Evolutionary conservation across 1,140 invertebrate species (phyloP).

Genomic region (Pararge aegeria): DNA sequence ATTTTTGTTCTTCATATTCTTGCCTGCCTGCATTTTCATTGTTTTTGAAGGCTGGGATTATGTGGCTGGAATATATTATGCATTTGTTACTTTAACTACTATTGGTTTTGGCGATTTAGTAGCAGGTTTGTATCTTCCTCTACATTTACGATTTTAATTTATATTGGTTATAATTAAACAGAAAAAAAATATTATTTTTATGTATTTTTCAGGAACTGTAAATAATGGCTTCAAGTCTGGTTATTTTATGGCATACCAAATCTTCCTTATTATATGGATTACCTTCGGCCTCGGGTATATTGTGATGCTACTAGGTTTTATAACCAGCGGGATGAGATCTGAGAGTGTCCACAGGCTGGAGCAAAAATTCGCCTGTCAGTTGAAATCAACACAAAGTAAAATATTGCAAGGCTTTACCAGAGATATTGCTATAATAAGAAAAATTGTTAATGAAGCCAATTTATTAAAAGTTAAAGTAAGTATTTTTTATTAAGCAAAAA

Average conservation of each 20-base stretch:
- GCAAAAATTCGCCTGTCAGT: slow-evolving; percentile 86
- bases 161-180: too few species aligned
- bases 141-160: not conserved
- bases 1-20: slow-evolving; percentile 93
- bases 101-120: slow-evolving; percentile 97
- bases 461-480: slow-evolving; percentile 88
- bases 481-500: not conserved
- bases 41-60: slow-evolving; percentile 94
- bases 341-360: slow-evolving; percentile 88
- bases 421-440: slow-evolving; percentile 86
- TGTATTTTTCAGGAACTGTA: slow-evolving; percentile 68
- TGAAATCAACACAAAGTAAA: slow-evolving; percentile 88
- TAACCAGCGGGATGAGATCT: slow-evolving; percentile 84
- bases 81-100: slow-evolving; percentile 95
- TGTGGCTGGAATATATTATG: slow-evolving; percentile 94
- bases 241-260: slow-evolving; percentile 85
- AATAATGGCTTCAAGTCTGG: slow-evolving; percentile 80
- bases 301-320: slow-evolving; percentile 94
- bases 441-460: slow-evolving; percentile 89
- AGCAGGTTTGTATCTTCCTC: slow-evolving; percentile 75
- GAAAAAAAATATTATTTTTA: too few species aligned
- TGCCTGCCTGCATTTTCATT: slow-evolving; percentile 94
- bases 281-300: slow-evolving; percentile 94
- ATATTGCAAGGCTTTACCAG: slow-evolving; percentile 89
- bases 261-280: slow-evolving; percentile 90